These are phyloP conservation scores for Salticus scenicus DNA, from an alignment of 2,888 invertebrate species.

Conservation along the genomic window DNA sequence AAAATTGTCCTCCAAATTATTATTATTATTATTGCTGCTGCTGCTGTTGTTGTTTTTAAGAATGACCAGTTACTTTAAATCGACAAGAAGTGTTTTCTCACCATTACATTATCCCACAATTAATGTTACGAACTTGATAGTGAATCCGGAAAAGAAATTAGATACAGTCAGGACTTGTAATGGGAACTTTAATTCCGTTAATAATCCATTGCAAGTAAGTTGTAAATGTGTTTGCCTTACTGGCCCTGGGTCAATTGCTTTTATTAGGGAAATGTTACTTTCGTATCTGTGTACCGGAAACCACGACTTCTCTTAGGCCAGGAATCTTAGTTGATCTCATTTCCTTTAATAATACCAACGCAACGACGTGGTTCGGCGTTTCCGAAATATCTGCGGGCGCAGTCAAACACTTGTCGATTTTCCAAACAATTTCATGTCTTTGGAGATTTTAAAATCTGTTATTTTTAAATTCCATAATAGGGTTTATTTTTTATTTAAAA, in stretches of 20 bases:
- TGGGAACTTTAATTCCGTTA: not conserved
- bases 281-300: conserved; percentile 5
- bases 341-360: not conserved
- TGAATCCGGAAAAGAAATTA: not conserved
- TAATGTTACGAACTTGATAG: too few species aligned
- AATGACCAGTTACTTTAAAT: too few species aligned
- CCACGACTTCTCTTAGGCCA: not conserved
- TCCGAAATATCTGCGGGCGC: conserved; percentile 4
- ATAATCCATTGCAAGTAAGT: not conserved
- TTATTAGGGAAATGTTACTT: not conserved
- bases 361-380: not conserved
- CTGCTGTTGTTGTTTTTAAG: too few species aligned
- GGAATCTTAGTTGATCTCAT: not conserved
- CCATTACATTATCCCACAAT: too few species aligned
- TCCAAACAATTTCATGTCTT: too few species aligned
- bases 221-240: not conserved
- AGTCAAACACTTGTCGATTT: not conserved
- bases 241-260: not conserved
- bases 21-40: too few species aligned
- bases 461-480: too few species aligned
- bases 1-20: too few species aligned
- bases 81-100: too few species aligned
- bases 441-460: too few species aligned
- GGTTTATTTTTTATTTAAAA: too few species aligned
- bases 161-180: not conserved